Base-by-base conservation (phyloP, 2,888 invertebrate species). In the Diplolepis rosae region DNA sequence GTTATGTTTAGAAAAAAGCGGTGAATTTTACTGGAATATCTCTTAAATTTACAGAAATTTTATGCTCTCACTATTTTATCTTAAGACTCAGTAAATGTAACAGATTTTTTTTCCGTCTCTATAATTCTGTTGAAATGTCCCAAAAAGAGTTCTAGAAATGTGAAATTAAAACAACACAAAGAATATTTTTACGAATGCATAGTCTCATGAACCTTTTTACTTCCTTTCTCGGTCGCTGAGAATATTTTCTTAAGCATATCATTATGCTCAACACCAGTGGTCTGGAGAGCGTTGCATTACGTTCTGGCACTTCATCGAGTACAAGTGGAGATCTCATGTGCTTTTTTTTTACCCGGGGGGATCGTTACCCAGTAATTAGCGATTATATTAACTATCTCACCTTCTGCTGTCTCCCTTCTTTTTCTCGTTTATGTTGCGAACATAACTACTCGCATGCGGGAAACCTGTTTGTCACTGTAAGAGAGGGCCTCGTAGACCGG, bases 391-490 rank as follows among this genome's bases (percentile, higher is more conserved):
- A 50, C 66, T 35, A 35, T 66, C 66, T 48, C 50, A 48, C 50
- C 24, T 28, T 48, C 66, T 32, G 24, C 32, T 35, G 42, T 11
- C 35, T 39, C 13, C 32, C 27, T 30, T 18, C 27, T 48, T 22
- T 35, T 35, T 48, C 28, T 50, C 48, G 18, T n/a, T 50, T 50
- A 5, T 7, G 39, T 13, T 61, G 48, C 30, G 15, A 24, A 35
- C n/a, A n/a, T 48, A 48, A 30, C 48, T n/a, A 24, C 61, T 42
- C 66, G 68, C 70, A 70, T 70, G 73, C 65, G 56, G 65, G 68
- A 65, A 65, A 56, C 69, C 52, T 69, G 68, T 70, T 72, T 72
- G 72, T 72, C 69, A 72, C 56, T 48, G 18, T 24, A 30, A 65
- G 66, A 39, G 68, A 72, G 45, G 48, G 67, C 51, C 22, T 50